phyloP scores from a whole-genome alignment of 2,113 vertebrate species.

The Sphaerodactylus townsendi region DNA sequence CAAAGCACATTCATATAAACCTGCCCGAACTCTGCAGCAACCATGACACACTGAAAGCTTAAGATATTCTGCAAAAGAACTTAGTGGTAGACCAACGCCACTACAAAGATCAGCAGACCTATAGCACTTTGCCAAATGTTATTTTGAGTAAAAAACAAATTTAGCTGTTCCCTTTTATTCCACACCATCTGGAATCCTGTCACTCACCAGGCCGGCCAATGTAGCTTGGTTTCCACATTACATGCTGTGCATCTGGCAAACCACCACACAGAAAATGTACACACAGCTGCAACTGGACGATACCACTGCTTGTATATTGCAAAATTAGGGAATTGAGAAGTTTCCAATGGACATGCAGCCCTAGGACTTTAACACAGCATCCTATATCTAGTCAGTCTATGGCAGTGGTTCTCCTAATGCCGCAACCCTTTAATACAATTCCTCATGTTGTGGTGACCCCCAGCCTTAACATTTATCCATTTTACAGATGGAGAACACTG shows the following conservation, averaged over 20 bases:
- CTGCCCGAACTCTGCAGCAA: too few species aligned
- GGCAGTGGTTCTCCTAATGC: too few species aligned
- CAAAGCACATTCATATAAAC: too few species aligned
- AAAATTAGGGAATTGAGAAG: neutral
- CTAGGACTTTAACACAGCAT: neutral
- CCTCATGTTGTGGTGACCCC: too few species aligned
- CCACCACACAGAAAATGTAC: neutral
- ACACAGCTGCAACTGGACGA: neutral
- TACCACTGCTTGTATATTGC: neutral
- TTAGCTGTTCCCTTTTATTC: neutral
- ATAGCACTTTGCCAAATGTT: neutral
- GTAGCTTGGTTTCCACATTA: neutral
- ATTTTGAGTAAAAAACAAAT: neutral
- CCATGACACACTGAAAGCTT: too few species aligned
- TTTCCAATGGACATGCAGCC: neutral
- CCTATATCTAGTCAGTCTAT: neutral
- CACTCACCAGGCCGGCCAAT: neutral
- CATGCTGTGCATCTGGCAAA: neutral
- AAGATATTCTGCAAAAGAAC: neutral
- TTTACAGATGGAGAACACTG: too few species aligned
- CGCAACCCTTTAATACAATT: too few species aligned
- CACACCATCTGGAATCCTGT: neutral
- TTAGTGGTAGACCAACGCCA: neutral
- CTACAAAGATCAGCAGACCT: neutral
- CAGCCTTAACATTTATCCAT: too few species aligned